Base-by-base conservation (phyloP, 1,140 invertebrate genomes). In the Panonychus citri region DNA sequence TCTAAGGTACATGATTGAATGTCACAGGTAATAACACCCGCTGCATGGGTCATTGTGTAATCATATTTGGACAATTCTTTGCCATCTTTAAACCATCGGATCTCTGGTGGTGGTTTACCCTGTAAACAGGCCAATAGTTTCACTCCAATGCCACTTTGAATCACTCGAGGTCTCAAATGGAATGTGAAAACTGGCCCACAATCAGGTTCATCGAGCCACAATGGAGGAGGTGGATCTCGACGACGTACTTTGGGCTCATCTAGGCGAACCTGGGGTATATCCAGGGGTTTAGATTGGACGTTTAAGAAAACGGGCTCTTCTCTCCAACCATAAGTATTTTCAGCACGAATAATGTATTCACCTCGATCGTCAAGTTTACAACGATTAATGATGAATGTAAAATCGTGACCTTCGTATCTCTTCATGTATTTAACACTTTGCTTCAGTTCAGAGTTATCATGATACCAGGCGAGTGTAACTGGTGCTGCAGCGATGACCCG, bases 401-500 rank as follows among this genome's bases (percentile, higher is more conserved):
- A 98, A 67, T 97, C 89, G 61, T 94, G 88, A 39, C 85, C 87
- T 30, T 79, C 74, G 67, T 97, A 98, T 61, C 91, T 79, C 73
- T 97, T 97, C 91, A 98, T 97, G 70, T 90, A 94, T 71, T 99
- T 99, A 26, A 95, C 89, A 62, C 89, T 94, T 71, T 98, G 94
- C 54, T 83, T 76, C n/a, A 98, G 72, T 65, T 96, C 90, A 61
- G 79, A 75, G 67, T 87, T 88, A 69, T 91, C 90, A 61, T 86
- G 81, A 61, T 80, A 86, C 95, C 95, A 99, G 24, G 85, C 86
- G 37, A 99, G 76, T 12, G 89, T 91, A 3, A 93, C 86, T 24
- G 88, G 78, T 24, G 91, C 89, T 57, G 85, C 80, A 8, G 90
- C 90, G 63, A 98, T 87, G 59, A 98, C 83, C 61, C 89, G 81